phyloP scores from a whole-genome alignment of 2,888 invertebrate genomes.

The Agapostemon virescens region DNA sequence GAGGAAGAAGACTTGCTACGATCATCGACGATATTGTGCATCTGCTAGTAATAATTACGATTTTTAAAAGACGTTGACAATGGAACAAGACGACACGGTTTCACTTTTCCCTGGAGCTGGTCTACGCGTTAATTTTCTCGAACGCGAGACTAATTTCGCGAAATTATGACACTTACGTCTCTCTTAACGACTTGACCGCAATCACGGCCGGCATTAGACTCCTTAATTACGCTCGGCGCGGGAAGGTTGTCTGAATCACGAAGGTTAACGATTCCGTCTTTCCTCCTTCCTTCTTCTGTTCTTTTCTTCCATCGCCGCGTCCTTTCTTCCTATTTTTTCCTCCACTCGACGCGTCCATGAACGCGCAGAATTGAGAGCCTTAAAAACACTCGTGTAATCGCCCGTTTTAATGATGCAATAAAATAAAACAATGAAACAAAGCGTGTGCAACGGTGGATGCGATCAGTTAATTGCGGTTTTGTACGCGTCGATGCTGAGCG shows the following conservation, averaged over 20 bases:
- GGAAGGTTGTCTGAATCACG: slow-evolving; percentile 42
- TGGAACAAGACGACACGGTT: neutral
- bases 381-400: slow-evolving; percentile 13
- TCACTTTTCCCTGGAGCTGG: slow-evolving; percentile 2
- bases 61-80: no score
- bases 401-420: slow-evolving; percentile 38
- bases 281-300: slow-evolving; percentile 15
- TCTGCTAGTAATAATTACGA: no score
- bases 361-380: neutral
- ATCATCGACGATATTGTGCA: no score
- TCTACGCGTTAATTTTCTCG: slow-evolving; percentile 7
- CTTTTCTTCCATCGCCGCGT: neutral
- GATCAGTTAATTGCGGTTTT: neutral
- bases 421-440: slow-evolving; percentile 39
- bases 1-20: no score
- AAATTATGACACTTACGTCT: slow-evolving; percentile 35
- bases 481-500: no score
- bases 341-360: neutral
- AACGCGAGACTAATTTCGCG: slow-evolving; percentile 14
- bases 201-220: slow-evolving; percentile 34
- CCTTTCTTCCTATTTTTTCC: slow-evolving; percentile 1
- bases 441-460: slow-evolving; percentile 22
- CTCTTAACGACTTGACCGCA: slow-evolving; percentile 29
- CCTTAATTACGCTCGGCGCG: slow-evolving; percentile 46
- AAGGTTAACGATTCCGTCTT: slow-evolving; percentile 43